Base-by-base conservation (phyloP, 2,113 vertebrate genomes). In the Lasiurus cinereus region DNA sequence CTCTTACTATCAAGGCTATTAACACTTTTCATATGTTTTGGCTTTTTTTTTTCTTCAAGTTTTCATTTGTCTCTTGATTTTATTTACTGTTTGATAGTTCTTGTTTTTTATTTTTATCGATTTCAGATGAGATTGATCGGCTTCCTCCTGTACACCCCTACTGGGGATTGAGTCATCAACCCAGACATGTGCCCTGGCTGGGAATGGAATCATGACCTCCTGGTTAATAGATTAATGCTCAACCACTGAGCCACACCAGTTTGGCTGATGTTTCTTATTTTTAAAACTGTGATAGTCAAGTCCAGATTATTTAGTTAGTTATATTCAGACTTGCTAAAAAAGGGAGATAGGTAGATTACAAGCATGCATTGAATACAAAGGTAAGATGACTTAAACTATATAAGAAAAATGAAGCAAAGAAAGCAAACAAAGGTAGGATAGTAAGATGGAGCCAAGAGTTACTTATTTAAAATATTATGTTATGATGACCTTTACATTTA, bases 361-460 rank as follows among this genome's bases (percentile, higher is more conserved):
- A 73, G 11, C 82, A 43, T 43, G 5, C 16, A 36, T 69, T 73
- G 13, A 69, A 31, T 15, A 31, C 29, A 72, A 83, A 73, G 50
- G 21, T 70, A 77, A 56, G 31, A 79, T 54, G 56, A 48, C 43
- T 79, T 88, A 77, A 96, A 62, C 10, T 4, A 78, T 3, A 31
- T 12, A 78, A 52, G 79, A 66, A 87, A 93, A 87, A 83, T 50
- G 18, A 93, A 72, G 22, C 64, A 74, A 64, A 84, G 33, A 72
- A 82, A 89, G 77, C 31, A 36, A 90, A 50, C 46, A 64, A n/a
- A 91, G 43, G 4, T 18, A 70, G 9, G 18, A 62, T 70, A 91
- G 43, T 46, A 69, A 88, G 33, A 54, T 54, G 59, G 43, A 84
- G 19, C 59, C 43, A 76, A 12, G 3, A 74, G 8, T 69, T 48